Percentiles rank a stretch among this genome's conserved stretches.
Conservation (phyloP, 2,888 invertebrate species). For the Pollenia griseotomentosa region DNA sequence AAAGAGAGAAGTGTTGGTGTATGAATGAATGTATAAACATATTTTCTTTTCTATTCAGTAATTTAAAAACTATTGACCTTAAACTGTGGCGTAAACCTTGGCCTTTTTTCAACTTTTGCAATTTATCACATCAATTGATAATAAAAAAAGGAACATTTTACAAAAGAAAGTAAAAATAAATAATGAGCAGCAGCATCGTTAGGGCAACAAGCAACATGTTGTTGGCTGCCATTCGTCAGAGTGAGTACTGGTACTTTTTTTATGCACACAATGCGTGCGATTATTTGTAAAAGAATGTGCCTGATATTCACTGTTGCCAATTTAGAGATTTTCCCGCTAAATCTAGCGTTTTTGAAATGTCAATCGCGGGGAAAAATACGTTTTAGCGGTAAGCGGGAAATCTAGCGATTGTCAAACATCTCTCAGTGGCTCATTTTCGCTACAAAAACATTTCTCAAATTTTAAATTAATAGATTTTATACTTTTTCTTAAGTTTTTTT, state of each 20-base stretch:
- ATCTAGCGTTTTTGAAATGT: no score
- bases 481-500: no score
- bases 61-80: conserved; percentile 62
- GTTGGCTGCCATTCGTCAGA: conserved; percentile 30
- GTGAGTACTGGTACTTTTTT: conserved; percentile 6
- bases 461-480: no score
- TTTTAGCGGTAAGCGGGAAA: no score
- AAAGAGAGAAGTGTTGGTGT: not conserved
- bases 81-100: conserved; percentile 66
- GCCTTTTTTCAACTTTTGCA: conserved; percentile 55
- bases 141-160: conserved; percentile 22
- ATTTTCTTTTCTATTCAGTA: conserved; percentile 37
- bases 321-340: no score
- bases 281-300: not conserved
- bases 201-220: conserved; percentile 32
- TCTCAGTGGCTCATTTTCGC: no score
- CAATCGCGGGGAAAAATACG: no score
- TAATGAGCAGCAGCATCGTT: conserved; percentile 9
- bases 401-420: no score
- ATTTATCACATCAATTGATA: conserved; percentile 58
- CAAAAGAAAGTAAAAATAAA: conserved; percentile 50
- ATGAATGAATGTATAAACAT: conserved; percentile 5
- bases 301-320: no score
- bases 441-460: no score
- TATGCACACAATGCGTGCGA: conserved; percentile 14